A percentile compares a stretch with the other conserved stretches of the same genome.
phyloP scores from a whole-genome alignment of 2,113 vertebrate species.

The Gavialis gangeticus region DNA sequence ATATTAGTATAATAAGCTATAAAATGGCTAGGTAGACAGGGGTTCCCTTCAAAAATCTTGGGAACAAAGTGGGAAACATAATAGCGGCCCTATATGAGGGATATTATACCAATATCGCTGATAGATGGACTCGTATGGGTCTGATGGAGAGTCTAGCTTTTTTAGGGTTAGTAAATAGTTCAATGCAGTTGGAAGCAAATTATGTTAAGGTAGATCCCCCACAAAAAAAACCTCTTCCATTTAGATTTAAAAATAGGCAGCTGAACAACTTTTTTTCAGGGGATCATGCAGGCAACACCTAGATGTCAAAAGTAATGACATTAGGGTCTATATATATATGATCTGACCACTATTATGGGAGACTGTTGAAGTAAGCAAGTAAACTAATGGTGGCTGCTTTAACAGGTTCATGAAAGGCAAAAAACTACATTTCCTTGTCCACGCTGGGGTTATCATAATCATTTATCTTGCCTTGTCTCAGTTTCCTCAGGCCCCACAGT shows the following conservation, averaged over 20 bases:
- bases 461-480: no score
- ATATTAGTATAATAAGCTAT: background rate
- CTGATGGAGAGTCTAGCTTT: background rate
- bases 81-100: background rate
- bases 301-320: background rate
- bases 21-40: background rate
- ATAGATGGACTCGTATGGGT: background rate
- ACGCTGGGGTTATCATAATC: no score
- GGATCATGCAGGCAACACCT: background rate
- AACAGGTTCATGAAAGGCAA: background rate
- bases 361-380: background rate
- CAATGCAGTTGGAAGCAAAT: background rate
- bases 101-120: background rate
- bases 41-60: background rate
- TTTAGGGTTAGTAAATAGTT: background rate
- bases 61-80: background rate
- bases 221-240: slow-evolving; percentile 28
- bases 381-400: background rate
- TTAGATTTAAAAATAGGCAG: background rate
- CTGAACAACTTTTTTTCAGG: background rate
- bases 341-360: background rate
- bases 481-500: no score
- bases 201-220: background rate
- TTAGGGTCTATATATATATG: background rate
- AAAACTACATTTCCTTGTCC: background rate